Base-by-base conservation (phyloP, 2,113 vertebrate species). In the Octodon degus region DNA sequence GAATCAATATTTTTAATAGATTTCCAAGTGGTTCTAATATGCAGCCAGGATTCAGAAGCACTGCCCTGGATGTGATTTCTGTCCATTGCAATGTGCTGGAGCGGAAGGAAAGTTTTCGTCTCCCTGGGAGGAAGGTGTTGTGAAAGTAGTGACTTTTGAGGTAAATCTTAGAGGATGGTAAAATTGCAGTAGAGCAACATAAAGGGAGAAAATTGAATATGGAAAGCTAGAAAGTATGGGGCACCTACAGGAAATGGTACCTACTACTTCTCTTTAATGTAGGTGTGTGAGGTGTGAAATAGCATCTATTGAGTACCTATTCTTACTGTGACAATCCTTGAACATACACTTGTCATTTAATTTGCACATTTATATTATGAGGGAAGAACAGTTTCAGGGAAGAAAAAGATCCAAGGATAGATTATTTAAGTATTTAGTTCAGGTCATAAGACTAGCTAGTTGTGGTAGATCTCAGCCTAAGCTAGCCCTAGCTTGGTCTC, bases 1-100 rank as follows among this genome's bases (percentile, higher is more conserved):
- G 37, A 82, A 96, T 97, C 96, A 97, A 96, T 97, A 96, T 97
- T 97, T 97, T 96, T 91, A 98, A 97, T 93, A 97, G 92, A 97
- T 97, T 97, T 97, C 86, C 94, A 97, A 96, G 92, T 96, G 92
- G 82, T 96, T 97, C 62, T 96, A 95, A 97, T 97, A 94, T 93
- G 84, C 68, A 96, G 87, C 80, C 96, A 95, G 95, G 83, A 97
- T 94, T 96, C 94, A 96, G 94, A 94, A 95, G 58, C 86, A 72
- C 76, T 96, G 89, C 80, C 58, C 40, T 87, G 8, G 50, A 53
- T 96, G 88, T n/a, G 32, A 67, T 96, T 97, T 98, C 92, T 95
- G 81, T 82, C 81, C 80, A 34, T 95, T 82, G 83, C 19, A 79
- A 91, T 95, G 60, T 94, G 79, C 65, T 76, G 53, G 58, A 83